Evolutionary conservation across 2,888 invertebrate genomes (phyloP).

Genomic region (Pachliopta kotzebuea): DNA sequence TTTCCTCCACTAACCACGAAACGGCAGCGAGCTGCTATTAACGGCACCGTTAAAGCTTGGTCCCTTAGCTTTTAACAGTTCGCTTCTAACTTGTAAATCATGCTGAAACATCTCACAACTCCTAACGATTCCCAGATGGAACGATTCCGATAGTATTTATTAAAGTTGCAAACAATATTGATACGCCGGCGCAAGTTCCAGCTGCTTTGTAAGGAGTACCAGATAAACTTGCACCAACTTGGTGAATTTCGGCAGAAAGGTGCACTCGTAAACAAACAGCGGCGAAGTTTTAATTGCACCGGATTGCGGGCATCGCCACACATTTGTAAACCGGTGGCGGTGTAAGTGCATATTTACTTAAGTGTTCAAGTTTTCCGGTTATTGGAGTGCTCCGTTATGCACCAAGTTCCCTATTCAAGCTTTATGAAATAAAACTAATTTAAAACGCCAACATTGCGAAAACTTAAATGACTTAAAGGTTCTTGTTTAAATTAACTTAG

Average conservation of each 20-base stretch:
- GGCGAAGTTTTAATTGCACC: slow-evolving; percentile 71
- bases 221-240: slow-evolving; percentile 52
- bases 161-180: slow-evolving; percentile 57
- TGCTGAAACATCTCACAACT: background rate
- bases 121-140: slow-evolving; percentile 23
- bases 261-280: slow-evolving; percentile 69
- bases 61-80: background rate
- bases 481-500: no score
- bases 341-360: slow-evolving; percentile 30
- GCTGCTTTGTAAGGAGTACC: slow-evolving; percentile 59
- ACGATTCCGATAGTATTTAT: slow-evolving; percentile 51
- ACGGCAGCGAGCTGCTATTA: slow-evolving; percentile 1
- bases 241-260: slow-evolving; percentile 63
- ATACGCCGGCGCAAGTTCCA: slow-evolving; percentile 41
- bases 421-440: slow-evolving; percentile 19
- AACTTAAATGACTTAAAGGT: background rate
- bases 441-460: background rate
- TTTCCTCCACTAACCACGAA: background rate
- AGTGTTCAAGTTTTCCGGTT: slow-evolving; percentile 27
- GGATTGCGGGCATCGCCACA: slow-evolving; percentile 54
- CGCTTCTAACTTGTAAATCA: background rate
- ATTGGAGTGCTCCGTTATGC: slow-evolving; percentile 23
- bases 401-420: slow-evolving; percentile 4
- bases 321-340: slow-evolving; percentile 36
- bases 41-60: background rate